A percentile compares a stretch with the other conserved stretches of the same genome.
phyloP scores from a whole-genome alignment of 2,888 invertebrate species.

The Dryobota labecula region DNA sequence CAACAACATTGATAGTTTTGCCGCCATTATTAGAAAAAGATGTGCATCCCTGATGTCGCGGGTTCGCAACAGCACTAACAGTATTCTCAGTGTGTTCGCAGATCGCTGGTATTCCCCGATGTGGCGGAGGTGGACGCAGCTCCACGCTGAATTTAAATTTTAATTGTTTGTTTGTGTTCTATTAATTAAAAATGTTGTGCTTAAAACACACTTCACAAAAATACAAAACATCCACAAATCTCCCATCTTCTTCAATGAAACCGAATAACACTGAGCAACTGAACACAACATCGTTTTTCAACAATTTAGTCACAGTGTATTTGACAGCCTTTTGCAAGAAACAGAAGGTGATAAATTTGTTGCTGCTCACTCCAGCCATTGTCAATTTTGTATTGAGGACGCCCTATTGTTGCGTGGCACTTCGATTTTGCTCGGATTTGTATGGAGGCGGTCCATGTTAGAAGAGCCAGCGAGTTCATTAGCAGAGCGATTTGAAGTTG shows the following conservation, averaged over 20 bases:
- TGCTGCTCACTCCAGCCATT: slow-evolving; percentile 83
- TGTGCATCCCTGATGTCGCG: no score
- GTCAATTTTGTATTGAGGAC: slow-evolving; percentile 89
- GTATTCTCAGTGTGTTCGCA: no score
- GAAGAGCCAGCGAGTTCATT: slow-evolving; percentile 25
- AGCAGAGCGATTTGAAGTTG: not conserved
- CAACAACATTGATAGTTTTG: no score
- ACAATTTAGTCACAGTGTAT: slow-evolving; percentile 84
- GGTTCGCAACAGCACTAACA: no score
- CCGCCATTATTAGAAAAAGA: no score
- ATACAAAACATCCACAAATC: slow-evolving; percentile 1
- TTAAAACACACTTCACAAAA: no score
- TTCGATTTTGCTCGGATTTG: slow-evolving; percentile 89
- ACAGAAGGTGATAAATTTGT: slow-evolving; percentile 88
- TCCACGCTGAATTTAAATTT: no score
- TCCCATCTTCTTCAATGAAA: slow-evolving; percentile 29
- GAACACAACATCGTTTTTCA: slow-evolving; percentile 72
- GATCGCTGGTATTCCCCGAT: no score
- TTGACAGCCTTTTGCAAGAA: slow-evolving; percentile 74
- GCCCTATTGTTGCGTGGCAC: slow-evolving; percentile 84
- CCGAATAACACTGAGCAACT: slow-evolving; percentile 23
- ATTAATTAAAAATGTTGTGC: no score
- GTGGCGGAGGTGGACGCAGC: no score
- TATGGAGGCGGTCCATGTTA: slow-evolving; percentile 66
- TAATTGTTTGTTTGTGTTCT: no score